Base-by-base conservation (phyloP, 2,888 invertebrate genomes). In the Limnephilus lunatus region DNA sequence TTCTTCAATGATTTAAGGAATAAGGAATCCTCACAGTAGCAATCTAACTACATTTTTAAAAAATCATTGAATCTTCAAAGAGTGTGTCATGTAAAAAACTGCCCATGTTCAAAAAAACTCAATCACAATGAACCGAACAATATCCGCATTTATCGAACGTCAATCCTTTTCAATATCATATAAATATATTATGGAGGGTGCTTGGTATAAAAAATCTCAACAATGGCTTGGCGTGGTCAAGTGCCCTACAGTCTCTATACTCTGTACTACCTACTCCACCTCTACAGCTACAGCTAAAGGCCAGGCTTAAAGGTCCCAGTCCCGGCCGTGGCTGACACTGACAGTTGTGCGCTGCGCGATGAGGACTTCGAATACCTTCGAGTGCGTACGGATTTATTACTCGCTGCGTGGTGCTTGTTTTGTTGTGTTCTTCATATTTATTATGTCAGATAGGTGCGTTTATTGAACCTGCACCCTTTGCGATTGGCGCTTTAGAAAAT, bases 131-230 rank as follows among this genome's bases (percentile, higher is more conserved):
- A 35, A n/a, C 39, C 30, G 86, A 86, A 86, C 86, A 86, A 86
- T 86, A 48, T 86, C 68, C 53, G 68, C 88, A 68, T 88, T 88
- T 88, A 88, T 88, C 32, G 68, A 68, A 88, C 88, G 88, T 88
- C 88, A 68, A 68, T 88, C 88, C 88, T 88, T 88, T 88, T 88
- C 68, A 88, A 88, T 88, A 88, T 88, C 88, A 53, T 32, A 88
- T 19, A 68, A 68, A 68, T 68, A 53, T 53, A 53, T 53, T 53
- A 25, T 88, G 53, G 68, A 88, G 53, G 88, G 88, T 31, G 9
- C 88, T 88, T 19, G 88, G 88, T 68, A 31, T 80, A 30, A 88
- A 86, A 86, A 86, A 30, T 86, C 86, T 44, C 88, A 48, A 88
- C 88, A 53, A 88, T 30, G 68, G 68, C 30, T 12, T 32, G 88